Conservation (phyloP, 2,113 vertebrate species). For the Nettapus auritus region DNA sequence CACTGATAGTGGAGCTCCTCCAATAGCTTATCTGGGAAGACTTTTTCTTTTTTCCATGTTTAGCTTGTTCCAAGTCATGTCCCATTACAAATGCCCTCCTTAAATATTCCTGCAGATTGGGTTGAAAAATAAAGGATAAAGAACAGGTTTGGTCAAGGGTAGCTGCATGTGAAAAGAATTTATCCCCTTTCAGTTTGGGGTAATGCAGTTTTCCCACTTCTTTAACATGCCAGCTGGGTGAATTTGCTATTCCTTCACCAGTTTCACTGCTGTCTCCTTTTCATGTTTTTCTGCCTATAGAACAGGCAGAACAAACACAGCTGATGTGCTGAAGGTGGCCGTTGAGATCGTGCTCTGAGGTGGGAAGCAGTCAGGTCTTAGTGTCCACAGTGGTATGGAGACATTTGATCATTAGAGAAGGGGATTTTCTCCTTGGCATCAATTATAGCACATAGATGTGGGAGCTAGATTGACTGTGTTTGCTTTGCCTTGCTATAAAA, state of each 20-base stretch:
- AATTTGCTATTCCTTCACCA: background rate
- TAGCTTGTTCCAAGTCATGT: background rate
- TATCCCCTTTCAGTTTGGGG: background rate
- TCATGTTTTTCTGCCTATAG: background rate
- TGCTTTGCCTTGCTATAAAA: background rate
- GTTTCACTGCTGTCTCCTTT: background rate
- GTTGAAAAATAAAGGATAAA: background rate
- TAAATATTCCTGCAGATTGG: background rate
- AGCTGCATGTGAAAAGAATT: background rate
- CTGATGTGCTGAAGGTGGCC: accelerated
- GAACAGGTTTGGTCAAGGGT: background rate
- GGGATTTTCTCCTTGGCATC: background rate
- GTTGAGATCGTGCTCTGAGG: background rate
- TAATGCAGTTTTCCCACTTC: background rate
- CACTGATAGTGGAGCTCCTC: background rate
- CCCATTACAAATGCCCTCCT: background rate
- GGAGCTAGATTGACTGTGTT: background rate
- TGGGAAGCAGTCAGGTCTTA: background rate
- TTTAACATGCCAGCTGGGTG: background rate
- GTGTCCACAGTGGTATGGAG: background rate
- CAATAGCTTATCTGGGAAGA: background rate
- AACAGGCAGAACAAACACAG: background rate
- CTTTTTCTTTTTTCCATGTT: background rate
- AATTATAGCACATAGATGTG: accelerated
- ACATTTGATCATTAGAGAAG: background rate